Percentiles rank a stretch among this genome's conserved stretches.
phyloP scores from a whole-genome alignment of 2,797 vertebrate genomes.

The Salmo trutta region DNA sequence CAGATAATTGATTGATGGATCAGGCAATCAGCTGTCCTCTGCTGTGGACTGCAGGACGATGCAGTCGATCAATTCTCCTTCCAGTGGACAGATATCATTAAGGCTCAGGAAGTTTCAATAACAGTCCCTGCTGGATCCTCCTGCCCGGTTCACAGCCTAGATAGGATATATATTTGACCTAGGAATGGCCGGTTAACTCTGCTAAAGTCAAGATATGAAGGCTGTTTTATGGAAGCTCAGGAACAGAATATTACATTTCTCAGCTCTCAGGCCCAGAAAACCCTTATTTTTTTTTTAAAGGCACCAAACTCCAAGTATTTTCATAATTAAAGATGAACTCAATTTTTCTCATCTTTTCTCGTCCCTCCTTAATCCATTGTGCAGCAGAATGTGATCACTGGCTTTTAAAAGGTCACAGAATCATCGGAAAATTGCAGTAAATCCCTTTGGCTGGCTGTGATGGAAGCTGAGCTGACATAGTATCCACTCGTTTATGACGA shows the following conservation, averaged over 20 bases:
- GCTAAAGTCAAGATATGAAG: conserved; percentile 48
- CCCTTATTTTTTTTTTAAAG: not conserved
- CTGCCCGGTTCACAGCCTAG: not conserved
- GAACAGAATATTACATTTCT: conserved; percentile 22
- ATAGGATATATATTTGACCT: conserved; percentile 48
- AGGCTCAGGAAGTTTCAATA: conserved; percentile 47
- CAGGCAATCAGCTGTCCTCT: conserved; percentile 41
- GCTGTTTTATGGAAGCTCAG: conserved; percentile 33
- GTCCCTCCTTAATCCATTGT: not conserved
- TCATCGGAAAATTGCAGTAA: not conserved
- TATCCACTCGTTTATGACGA: not conserved
- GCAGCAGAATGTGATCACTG: conserved; percentile 25
- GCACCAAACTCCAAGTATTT: conserved; percentile 13
- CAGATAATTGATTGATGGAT: conserved; percentile 57
- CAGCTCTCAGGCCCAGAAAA: conserved; percentile 4
- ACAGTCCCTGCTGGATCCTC: conserved; percentile 31
- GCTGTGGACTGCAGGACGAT: conserved; percentile 26
- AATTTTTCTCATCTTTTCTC: not conserved
- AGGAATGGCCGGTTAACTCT: conserved; percentile 42
- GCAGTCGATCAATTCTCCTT: conserved; percentile 48
- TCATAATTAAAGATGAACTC: conserved; percentile 32
- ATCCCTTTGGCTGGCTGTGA: not conserved
- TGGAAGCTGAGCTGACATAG: not conserved
- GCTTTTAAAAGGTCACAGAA: conserved; percentile 42
- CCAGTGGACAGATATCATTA: conserved; percentile 52